Evolutionary conservation across 2,113 vertebrate species (phyloP).

Genomic region (Pseudonaja textilis): DNA sequence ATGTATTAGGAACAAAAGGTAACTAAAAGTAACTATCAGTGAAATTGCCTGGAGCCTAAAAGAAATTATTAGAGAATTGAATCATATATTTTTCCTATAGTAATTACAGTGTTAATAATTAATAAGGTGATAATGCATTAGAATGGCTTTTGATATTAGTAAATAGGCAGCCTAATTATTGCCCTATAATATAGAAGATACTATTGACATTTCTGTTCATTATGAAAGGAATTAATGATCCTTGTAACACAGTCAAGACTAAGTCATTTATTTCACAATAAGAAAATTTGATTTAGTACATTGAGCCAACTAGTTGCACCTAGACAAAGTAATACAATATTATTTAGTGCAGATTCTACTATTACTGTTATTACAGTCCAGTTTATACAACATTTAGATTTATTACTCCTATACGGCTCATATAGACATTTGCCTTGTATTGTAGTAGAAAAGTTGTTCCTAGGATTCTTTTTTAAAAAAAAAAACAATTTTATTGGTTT

Average conservation of each 20-base stretch:
- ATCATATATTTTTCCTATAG: not conserved
- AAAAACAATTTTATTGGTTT: too few species aligned
- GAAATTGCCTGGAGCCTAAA: not conserved
- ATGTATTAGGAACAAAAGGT: not conserved
- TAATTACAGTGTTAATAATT: conserved; percentile 29
- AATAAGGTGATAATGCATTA: conserved; percentile 18
- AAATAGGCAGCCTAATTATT: not conserved
- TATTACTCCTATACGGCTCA: not conserved
- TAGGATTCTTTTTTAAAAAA: too few species aligned
- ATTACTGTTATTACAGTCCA: not conserved
- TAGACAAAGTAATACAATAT: not conserved
- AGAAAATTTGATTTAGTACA: not conserved
- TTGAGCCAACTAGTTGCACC: not conserved
- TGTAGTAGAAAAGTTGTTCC: not conserved
- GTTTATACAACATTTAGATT: not conserved
- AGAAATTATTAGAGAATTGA: not conserved
- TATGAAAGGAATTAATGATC: not conserved
- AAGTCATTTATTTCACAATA: not conserved
- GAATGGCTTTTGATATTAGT: not conserved
- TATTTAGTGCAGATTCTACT: not conserved
- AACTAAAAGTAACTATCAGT: not conserved
- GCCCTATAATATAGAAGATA: conserved; percentile 2
- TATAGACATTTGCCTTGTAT: not conserved
- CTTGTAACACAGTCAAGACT: not conserved
- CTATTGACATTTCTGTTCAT: conserved; percentile 16